Evolutionary conservation across 1,140 invertebrate species (phyloP), one percentile per base, ranked within the genome.

Genomic region (Brachionus calyciflorus): DNA sequence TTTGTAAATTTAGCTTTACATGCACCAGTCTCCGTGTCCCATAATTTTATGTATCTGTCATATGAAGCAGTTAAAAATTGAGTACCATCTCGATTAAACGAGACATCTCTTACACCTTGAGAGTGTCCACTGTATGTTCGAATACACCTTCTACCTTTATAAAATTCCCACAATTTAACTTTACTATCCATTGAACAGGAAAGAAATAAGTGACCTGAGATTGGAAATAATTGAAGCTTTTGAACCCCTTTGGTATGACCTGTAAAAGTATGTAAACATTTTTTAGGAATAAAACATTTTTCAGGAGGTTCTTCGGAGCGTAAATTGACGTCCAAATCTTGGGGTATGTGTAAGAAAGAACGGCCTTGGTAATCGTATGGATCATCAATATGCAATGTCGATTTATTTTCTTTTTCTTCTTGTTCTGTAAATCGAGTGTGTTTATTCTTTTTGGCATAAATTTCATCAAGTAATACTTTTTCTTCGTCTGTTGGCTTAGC

Each of bases 211-310:
- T 99, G 97, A 0, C 92, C 97, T 12, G 93, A 93, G 79, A 88
- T 87, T 6, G 97, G 97, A 81, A 98, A 96, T 93, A 93, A 98
- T 78, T 92, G 88, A 73, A 98, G 94, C 3, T 93, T 91, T 1
- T 94, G 91, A 79, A 99, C 90, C n/a, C 94, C 94, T 84, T 99
- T 98, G 0, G 91, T 93, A 86, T 99, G 97, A 0, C 95, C 96
- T 79, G 91, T 89, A 93, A 95, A 99, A 0, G 93, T 95, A 84
- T 96, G 93, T 77, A 99, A 91, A 79, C 94, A 91, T 46, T 93
- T 90, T 87, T 99, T 99, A 24, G 97, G 97, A 77, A 99, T 87
- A 84, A 98, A 99, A 85, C 97, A 99, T 82, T 92, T 92, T 60
- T 93, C 91, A 0, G 96, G 96, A 24, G 93, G 91, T 12, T 90